phyloP scores from a whole-genome alignment of 2,888 invertebrate species.

The Plusia festucae region DNA sequence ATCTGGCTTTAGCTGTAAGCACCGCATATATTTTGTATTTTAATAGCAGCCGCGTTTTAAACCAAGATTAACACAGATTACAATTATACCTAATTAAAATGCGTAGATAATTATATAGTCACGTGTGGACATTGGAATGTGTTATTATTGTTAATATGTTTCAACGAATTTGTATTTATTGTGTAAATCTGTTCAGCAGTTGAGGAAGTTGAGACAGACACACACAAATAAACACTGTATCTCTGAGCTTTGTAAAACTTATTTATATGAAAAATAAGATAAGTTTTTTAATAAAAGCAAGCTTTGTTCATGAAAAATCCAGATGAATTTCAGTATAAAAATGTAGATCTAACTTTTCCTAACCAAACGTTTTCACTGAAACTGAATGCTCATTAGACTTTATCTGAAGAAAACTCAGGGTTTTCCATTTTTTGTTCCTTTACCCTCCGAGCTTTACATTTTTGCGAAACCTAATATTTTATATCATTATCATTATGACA shows the following conservation, averaged over 20 bases:
- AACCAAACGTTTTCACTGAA: background rate
- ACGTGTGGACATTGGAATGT: too few relatives aligned
- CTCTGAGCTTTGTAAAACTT: too few relatives aligned
- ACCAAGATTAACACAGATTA: background rate
- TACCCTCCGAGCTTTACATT: conserved; percentile 15
- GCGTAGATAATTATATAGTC: background rate
- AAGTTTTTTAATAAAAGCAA: too few relatives aligned
- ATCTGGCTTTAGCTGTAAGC: background rate
- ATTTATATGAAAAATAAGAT: too few relatives aligned
- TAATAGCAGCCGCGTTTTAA: background rate
- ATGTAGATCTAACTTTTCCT: background rate
- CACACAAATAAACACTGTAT: too few relatives aligned
- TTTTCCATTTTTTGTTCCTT: conserved; percentile 34
- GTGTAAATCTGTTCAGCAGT: too few relatives aligned
- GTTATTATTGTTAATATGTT: too few relatives aligned
- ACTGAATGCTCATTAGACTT: conserved; percentile 38
- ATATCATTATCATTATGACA: conserved; percentile 8
- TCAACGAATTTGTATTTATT: too few relatives aligned
- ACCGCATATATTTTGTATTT: background rate
- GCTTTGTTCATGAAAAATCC: background rate
- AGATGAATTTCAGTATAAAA: background rate
- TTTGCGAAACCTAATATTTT: conserved; percentile 14
- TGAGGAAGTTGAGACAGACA: too few relatives aligned
- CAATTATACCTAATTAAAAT: background rate
- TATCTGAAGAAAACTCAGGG: conserved; percentile 37